Base-by-base conservation (phyloP, 2,113 vertebrate species). In the Ceratotherium simum region DNA sequence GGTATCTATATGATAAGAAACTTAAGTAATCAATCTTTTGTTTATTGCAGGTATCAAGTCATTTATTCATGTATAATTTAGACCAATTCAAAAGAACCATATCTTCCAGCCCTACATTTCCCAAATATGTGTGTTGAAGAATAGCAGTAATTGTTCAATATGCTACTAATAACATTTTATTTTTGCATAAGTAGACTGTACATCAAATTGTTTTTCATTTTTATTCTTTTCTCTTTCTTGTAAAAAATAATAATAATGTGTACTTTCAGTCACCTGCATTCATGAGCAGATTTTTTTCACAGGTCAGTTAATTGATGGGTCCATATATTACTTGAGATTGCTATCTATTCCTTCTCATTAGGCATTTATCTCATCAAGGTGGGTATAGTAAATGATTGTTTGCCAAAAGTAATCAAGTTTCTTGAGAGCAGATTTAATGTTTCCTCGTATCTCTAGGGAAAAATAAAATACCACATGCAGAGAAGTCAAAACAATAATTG, bases 51-150 rank as follows among this genome's bases (percentile, higher is more conserved):
- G 21, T 48, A 88, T 88, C 33, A 39, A 91, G 58, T 60, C 23
- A 88, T 72, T 81, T 85, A 91, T 75, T 29, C 42, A 51, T 79
- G 20, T 86, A 72, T 90, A 90, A 90, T 85, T 82, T 46, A 97
- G 16, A 70, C 23, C 21, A 94, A 25, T 79, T 86, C 25, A 72
- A 79, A 95, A 93, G 23, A 76, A 13, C 10, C 6, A 2, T 88
- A 94, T 48, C 25, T 92, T 72, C 83, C 9, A 83, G 46, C 21
- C n/a, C 58, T n/a, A 67, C 25, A 79, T 86, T 86, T 86, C 21
- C 83, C 72, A 65, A 94, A 70, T 83, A 64, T 31, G 10, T 83
- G 81, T 87, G 42, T 60, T 90, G 20, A 93, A 11, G 17, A 94
- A 92, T 11, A 76, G 23, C 7, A 93, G 6, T 70, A 58, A 80